Percentiles rank a stretch among this genome's conserved stretches.
Evolutionary conservation across 1,140 invertebrate genomes (phyloP).

Genomic region (Sminthurinus signatus): DNA sequence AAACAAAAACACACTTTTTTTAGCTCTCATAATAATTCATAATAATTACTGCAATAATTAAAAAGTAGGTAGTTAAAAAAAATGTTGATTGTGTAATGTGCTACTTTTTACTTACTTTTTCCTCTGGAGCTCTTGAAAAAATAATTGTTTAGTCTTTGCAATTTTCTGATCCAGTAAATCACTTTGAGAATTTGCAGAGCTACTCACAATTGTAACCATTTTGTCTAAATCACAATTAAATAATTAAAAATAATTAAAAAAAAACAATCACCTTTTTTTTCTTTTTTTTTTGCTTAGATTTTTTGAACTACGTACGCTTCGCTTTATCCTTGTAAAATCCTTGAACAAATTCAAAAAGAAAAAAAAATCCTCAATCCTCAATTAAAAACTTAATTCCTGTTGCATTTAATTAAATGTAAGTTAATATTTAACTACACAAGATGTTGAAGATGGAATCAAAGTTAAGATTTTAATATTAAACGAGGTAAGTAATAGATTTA

Average conservation of each 20-base stretch:
- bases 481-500: too few relatives aligned
- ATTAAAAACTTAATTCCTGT: too few relatives aligned
- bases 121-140: neutral
- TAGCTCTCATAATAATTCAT: neutral
- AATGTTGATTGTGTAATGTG: neutral
- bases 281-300: neutral
- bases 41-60: neutral
- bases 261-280: neutral
- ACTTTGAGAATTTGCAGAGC: neutral
- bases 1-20: neutral
- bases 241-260: neutral
- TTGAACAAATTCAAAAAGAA: neutral
- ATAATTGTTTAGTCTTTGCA: conserved; percentile 1
- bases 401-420: too few relatives aligned
- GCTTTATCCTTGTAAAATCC: too few relatives aligned
- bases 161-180: neutral
- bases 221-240: neutral
- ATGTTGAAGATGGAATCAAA: too few relatives aligned
- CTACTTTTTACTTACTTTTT: neutral
- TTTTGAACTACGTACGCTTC: too few relatives aligned
- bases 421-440: too few relatives aligned
- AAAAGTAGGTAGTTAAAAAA: neutral
- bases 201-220: neutral
- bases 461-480: too few relatives aligned
- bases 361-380: neutral